Conservation (phyloP, 2,797 vertebrate species). For the Amniataba percoides region DNA sequence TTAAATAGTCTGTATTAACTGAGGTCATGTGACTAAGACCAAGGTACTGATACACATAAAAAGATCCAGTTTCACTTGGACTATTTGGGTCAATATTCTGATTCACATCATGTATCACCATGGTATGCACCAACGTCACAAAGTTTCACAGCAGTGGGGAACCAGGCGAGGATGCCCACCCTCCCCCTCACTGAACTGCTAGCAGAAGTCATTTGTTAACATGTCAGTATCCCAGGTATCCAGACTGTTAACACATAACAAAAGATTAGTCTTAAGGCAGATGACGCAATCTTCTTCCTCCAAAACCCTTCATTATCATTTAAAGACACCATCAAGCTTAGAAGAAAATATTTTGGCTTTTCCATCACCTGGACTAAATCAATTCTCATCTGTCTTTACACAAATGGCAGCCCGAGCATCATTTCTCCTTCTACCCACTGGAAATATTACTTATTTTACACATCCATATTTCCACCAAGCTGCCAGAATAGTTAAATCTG, state of each 20-base stretch:
- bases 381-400: not conserved
- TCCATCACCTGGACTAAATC: not conserved
- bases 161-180: not conserved
- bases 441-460: not conserved
- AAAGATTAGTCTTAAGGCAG: no score
- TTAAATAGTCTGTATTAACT: conserved; percentile 33
- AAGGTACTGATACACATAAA: conserved; percentile 4
- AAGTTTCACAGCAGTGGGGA: not conserved
- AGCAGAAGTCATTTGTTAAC: not conserved
- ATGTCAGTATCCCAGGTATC: not conserved
- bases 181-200: not conserved
- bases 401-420: not conserved
- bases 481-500: not conserved
- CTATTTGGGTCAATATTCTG: no score
- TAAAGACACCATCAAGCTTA: not conserved
- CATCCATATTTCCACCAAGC: not conserved
- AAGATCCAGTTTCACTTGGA: not conserved
- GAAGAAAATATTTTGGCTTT: not conserved
- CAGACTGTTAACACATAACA: not conserved
- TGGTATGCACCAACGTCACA: not conserved
- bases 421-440: not conserved
- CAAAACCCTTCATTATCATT: not conserved
- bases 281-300: no score
- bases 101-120: not conserved
- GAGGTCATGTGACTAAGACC: conserved; percentile 1